phyloP scores from a whole-genome alignment of 2,888 invertebrate genomes.

The Diarsia rubi region DNA sequence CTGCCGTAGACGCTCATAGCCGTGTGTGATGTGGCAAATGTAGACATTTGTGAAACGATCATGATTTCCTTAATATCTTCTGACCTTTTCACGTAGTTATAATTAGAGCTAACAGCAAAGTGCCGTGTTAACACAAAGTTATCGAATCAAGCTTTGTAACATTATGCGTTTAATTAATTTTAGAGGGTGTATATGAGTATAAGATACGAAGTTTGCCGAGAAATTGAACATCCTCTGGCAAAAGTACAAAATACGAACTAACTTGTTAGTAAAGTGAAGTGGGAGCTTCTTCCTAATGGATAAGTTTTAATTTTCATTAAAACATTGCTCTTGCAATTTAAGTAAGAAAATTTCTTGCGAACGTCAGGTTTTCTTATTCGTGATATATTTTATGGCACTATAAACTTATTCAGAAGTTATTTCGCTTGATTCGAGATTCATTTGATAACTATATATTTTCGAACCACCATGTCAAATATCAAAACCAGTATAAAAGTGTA shows the following conservation, averaged over 20 bases:
- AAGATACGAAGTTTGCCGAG: constrained; percentile 42
- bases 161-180: constrained; percentile 43
- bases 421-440: neutral
- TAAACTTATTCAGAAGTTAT: neutral
- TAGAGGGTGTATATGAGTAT: constrained; percentile 27
- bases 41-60: neutral
- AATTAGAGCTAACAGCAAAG: constrained; percentile 5
- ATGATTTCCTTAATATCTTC: neutral
- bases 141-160: constrained; percentile 17
- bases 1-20: neutral
- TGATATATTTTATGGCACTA: constrained; percentile 24
- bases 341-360: constrained; percentile 19
- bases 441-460: neutral
- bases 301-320: constrained; percentile 71
- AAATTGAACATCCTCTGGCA: constrained; percentile 33
- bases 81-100: neutral
- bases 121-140: constrained; percentile 25
- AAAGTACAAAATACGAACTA: constrained; percentile 58
- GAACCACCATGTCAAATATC: neutral
- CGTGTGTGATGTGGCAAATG: neutral
- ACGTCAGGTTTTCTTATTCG: constrained; percentile 14
- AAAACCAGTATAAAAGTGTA: neutral
- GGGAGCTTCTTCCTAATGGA: constrained; percentile 70
- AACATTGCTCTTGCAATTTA: constrained; percentile 53
- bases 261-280: constrained; percentile 72